Evolutionary conservation across 2,113 vertebrate species (phyloP), one percentile per base, ranked within the genome.

Genomic region (Pseudopodoces humilis): DNA sequence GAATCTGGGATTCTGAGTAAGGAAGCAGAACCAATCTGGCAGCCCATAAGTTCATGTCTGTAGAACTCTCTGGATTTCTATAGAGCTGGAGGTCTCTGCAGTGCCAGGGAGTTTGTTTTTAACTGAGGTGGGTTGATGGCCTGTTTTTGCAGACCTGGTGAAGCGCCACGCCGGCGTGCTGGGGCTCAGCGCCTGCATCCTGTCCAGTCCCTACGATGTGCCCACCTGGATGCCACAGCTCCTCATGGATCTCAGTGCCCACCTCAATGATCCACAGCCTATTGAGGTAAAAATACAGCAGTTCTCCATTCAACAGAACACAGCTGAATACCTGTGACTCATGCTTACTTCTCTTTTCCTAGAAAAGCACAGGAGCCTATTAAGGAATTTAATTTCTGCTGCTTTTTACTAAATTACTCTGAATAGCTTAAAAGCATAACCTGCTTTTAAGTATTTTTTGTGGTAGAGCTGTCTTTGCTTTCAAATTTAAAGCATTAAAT

Each of bases 211-310:
- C 0, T 99, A 99, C 0, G 99, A 99, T 27, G 99, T 99, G 20
- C 99, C 99, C 76, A 99, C 98, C 68, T 99, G 99, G 99, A 99
- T 99, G 99, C 99, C 99, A 41, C 99, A 99, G 95, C 98, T 99
- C 43, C 95, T 99, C 67, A 99, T 99, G 99, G 99, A 99, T 95
- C 98, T 99, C 88, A 99, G 99, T 84, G 99, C 98, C 80, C 99
- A 99, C 90, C 98, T 99, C 50, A 99, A 99, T 74, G 99, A 99
- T 96, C 99, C 99, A 35, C 99, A 99, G 95, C 99, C 99, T 60
- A 99, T 99, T 70, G 99, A 99, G 98, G 99, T 99, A 98, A 89
- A 82, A 70, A 59, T 37, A 17, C 6, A n/a, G 11, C 8, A 9
- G 33, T 65, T 46, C 59, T 70, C 39, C 43, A 0, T 24, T 43